Conservation (phyloP, 2,888 invertebrate species). For the Mythimna pallens region DNA sequence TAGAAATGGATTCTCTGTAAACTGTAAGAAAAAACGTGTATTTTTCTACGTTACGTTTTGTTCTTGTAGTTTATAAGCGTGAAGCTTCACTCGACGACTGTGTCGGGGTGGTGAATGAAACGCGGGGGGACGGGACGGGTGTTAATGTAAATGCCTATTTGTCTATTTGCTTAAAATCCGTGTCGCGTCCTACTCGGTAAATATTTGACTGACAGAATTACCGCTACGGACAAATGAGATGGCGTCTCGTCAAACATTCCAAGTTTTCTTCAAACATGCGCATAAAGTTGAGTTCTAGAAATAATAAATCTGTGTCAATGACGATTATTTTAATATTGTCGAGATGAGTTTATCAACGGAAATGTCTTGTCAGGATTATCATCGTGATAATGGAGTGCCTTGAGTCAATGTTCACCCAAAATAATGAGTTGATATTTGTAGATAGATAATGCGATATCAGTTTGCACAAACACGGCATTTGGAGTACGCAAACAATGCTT, state of each 20-base stretch:
- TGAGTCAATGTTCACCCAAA: conserved; percentile 87
- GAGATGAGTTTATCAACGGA: conserved; percentile 72
- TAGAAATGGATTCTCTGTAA: conserved; percentile 53
- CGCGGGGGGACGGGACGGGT: conserved; percentile 70
- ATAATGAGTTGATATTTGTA: conserved; percentile 84
- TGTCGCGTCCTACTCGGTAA: conserved; percentile 88
- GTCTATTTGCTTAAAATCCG: conserved; percentile 88
- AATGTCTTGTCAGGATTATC: conserved; percentile 80
- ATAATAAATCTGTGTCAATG: conserved; percentile 72
- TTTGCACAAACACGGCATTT: conserved; percentile 85
- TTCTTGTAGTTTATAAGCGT: conserved; percentile 66
- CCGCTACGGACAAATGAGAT: conserved; percentile 88
- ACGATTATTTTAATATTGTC: conserved; percentile 63
- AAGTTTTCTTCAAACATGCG: conserved; percentile 77
- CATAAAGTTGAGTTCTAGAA: conserved; percentile 62
- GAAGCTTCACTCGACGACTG: conserved; percentile 58
- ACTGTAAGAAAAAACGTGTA: conserved; percentile 66
- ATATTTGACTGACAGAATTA: conserved; percentile 88
- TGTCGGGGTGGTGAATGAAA: conserved; percentile 54
- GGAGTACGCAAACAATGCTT: conserved; percentile 86
- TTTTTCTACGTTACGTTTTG: conserved; percentile 31
- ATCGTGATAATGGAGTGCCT: conserved; percentile 79
- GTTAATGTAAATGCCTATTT: conserved; percentile 88
- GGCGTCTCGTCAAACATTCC: conserved; percentile 78
- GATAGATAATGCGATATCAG: conserved; percentile 80